Evolutionary conservation across 2,888 invertebrate species (phyloP).

Genomic region (Tridacna gigas): DNA sequence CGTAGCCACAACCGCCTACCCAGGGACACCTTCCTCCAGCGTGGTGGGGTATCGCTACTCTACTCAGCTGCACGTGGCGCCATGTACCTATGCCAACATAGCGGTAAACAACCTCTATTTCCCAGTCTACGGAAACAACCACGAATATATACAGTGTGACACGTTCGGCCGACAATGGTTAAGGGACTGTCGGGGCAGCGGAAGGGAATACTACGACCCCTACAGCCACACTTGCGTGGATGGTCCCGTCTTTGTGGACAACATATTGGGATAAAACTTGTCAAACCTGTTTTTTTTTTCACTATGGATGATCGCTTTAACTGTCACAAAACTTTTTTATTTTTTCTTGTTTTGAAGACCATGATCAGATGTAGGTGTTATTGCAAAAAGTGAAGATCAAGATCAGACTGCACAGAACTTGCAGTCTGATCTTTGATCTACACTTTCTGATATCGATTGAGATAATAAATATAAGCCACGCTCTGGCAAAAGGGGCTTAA

Average conservation of each 20-base stretch:
- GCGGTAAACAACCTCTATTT: conserved; percentile 51
- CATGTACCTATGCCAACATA: conserved; percentile 64
- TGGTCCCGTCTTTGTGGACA: conserved; percentile 71
- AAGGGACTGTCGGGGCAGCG: conserved; percentile 55
- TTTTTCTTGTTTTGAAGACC: too few relatives aligned
- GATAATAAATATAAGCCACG: too few relatives aligned
- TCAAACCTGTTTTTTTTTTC: too few relatives aligned
- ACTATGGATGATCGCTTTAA: too few relatives aligned
- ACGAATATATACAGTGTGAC: conserved; percentile 74
- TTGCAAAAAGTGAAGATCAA: too few relatives aligned
- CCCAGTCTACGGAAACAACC: conserved; percentile 55
- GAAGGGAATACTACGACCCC: conserved; percentile 70
- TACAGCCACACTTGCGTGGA: conserved; percentile 81
- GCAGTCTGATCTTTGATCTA: too few relatives aligned
- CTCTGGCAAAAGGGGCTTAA: too few relatives aligned
- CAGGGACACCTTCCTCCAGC: neutral
- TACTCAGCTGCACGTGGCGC: conserved; percentile 34
- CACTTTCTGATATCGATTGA: too few relatives aligned
- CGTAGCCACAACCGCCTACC: neutral
- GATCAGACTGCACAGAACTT: too few relatives aligned
- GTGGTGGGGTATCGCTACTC: conserved; percentile 25
- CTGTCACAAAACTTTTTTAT: too few relatives aligned
- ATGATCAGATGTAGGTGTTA: too few relatives aligned
- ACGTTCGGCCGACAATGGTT: conserved; percentile 61
- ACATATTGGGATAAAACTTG: conserved; percentile 19